Conservation (phyloP, 2,888 invertebrate genomes). For the Uropetala carovei region DNA sequence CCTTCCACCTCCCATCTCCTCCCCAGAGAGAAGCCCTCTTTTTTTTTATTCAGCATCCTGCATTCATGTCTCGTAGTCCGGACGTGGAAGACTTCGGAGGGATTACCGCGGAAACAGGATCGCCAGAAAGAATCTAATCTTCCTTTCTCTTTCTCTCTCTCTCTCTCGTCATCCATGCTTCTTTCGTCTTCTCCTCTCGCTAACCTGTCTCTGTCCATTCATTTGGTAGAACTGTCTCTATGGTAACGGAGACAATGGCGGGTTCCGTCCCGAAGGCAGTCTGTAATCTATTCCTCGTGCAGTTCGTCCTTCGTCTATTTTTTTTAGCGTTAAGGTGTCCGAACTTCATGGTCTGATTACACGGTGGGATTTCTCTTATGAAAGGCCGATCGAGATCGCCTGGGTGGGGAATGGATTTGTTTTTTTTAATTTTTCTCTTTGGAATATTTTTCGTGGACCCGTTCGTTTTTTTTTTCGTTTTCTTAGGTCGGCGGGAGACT, state of each 20-base stretch:
- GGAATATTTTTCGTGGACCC: neutral
- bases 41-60: neutral
- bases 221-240: no score
- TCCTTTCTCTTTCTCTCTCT: neutral
- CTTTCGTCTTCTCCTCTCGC: neutral
- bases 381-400: no score
- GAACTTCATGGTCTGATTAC: no score
- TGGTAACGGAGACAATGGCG: no score
- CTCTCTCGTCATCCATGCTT: neutral
- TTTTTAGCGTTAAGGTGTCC: no score
- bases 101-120: neutral
- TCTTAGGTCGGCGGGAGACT: neutral
- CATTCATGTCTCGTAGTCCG: neutral
- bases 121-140: neutral
- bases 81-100: neutral
- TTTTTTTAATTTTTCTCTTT: no score
- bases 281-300: no score
- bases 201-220: no score
- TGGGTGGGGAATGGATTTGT: no score
- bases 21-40: neutral
- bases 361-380: no score
- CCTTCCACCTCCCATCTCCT: neutral
- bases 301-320: no score
- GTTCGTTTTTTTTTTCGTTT: constrained; percentile 6
- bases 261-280: no score